Evolutionary conservation across 2,888 invertebrate genomes (phyloP), one percentile per base, ranked within the genome.

Genomic region (Laspeyria flexula): DNA sequence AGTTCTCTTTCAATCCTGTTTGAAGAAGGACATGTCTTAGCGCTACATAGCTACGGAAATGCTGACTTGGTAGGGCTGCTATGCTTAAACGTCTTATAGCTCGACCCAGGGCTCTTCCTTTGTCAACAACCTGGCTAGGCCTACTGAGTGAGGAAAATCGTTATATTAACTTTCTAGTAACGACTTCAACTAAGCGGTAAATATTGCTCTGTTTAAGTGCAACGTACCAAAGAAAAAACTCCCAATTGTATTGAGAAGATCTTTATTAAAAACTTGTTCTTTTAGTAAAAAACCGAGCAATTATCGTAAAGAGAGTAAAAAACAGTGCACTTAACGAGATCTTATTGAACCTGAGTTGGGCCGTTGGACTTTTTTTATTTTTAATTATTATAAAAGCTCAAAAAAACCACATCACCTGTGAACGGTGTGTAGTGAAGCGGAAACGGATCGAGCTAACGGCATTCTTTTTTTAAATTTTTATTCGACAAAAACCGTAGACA

Each of bases 401-500:
- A 75, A 68, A 81, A 82, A 88, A 84, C 86, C 82, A 74, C 83
- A 83, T 86, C 89, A 90, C 89, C 89, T 88, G 89, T 90, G 86
- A 77, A 81, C 84, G 83, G 75, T 77, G 88, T 77, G 85, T 83
- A 89, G 81, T 85, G 81, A 81, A 81, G 90, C 90, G 90, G 90
- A 91, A 91, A 91, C 82, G 85, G 83, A 88, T 86, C 81, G 81
- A 82, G 75, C 82, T 91, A 91, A 90, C 91, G 90, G 90, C 65
- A 77, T 72, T 56, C 79, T 82, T 87, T 85, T 89, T 70, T 78
- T 73, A 65, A 71, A 77, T 82, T 80, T 12, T 81, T 81, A 80
- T 79, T 72, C 74, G 64, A 88, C 82, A 90, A 88, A 89, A 86
- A 88, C 79, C 71, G 65, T 78, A 70, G 83, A 86, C 83, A 79